Base-by-base conservation (phyloP, 2,797 vertebrate genomes). In the Megalops cyprinoides region DNA sequence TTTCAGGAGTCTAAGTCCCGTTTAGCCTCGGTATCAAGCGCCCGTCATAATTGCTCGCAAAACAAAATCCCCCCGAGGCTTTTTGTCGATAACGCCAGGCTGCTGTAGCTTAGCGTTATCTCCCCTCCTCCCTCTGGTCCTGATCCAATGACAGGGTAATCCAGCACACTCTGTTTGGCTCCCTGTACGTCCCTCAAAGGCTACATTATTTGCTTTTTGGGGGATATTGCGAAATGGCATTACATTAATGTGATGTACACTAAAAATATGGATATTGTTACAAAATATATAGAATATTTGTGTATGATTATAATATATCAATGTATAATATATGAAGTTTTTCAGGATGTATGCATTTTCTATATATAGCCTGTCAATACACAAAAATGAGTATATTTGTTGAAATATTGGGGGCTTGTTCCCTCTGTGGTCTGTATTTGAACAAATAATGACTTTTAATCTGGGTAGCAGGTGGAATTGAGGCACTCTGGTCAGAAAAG, bases 51-150 rank as follows among this genome's bases (percentile, higher is more conserved):
- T 90, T 88, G 90, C 87, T 89, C 82, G 2, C 87, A 79, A 87
- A 85, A 83, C 85, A 83, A 89, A 92, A 90, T 89, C 90, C 91
- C 34, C 28, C 87, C 83, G 88, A 90, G 87, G 88, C 91, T 87
- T 83, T 86, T 84, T 65, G 46, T 90, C 87, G 92, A 91, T 92
- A 93, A 92, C 88, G 90, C 87, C 87, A 86, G 89, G 88, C 90
- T 88, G 92, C 88, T 92, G 90, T 91, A 91, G 91, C 90, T 93
- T 92, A 92, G 90, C 85, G 87, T 92, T 94, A 94, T 94, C 93
- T 88, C 89, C 88, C 86, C 86, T 86, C 83, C 87, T 89, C 88
- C 65, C 65, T 42, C 65, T 69, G 65, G 65, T 69, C 65, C 39
- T 18, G 4, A 69, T 91, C 84, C 86, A 88, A 86, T 90, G 91